phyloP scores from a whole-genome alignment of 1,140 invertebrate species.

The Paralvinella palmiformis region DNA sequence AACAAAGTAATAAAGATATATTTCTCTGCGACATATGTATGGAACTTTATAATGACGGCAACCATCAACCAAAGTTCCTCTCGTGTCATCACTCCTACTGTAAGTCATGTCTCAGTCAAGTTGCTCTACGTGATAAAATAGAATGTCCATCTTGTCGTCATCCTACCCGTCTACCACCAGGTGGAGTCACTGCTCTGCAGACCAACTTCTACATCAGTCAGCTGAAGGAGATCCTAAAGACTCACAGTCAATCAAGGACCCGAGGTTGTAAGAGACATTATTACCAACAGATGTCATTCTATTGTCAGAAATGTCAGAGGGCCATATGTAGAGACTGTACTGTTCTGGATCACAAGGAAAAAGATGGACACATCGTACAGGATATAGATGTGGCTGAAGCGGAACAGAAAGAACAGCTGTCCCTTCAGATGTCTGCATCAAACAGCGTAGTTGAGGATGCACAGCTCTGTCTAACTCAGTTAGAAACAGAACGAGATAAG shows the following conservation, averaged over 20 bases:
- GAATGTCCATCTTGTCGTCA: slow-evolving; percentile 13
- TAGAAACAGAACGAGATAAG: slow-evolving; percentile 3
- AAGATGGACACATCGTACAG: slow-evolving; percentile 37
- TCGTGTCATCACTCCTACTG: slow-evolving; percentile 48
- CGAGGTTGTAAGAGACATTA: slow-evolving; percentile 30
- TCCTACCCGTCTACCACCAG: neutral
- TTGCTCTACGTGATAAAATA: slow-evolving; percentile 15
- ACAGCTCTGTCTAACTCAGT: neutral
- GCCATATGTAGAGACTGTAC: slow-evolving; percentile 46
- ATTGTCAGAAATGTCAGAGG: slow-evolving; percentile 41
- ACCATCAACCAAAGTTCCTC: slow-evolving; percentile 43
- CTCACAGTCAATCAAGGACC: neutral
- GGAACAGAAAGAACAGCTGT: neutral
- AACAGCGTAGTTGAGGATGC: neutral
- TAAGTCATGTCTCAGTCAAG: slow-evolving; percentile 55
- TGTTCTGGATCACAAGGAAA: slow-evolving; percentile 42
- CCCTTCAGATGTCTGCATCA: neutral
- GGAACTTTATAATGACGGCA: slow-evolving; percentile 39
- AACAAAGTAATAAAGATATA: neutral
- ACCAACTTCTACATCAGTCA: slow-evolving; percentile 23
- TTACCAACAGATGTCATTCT: slow-evolving; percentile 42
- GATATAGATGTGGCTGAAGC: slow-evolving; percentile 30
- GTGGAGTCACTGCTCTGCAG: slow-evolving; percentile 16
- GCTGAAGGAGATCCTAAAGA: slow-evolving; percentile 15
- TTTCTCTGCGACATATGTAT: slow-evolving; percentile 37